Base-by-base conservation (phyloP, 2,888 invertebrate genomes). In the Nemurella pictetii region DNA sequence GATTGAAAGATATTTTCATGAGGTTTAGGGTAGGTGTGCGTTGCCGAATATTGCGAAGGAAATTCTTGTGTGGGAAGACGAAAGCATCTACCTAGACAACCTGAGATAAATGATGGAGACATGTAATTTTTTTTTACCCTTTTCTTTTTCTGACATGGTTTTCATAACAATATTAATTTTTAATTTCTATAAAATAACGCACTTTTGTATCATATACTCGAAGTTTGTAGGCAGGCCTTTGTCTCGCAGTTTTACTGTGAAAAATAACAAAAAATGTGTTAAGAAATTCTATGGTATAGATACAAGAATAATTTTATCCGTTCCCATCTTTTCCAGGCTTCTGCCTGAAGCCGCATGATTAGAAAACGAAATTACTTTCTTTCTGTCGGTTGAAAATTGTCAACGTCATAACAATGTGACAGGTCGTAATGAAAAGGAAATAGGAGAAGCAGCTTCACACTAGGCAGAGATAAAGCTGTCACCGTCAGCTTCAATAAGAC, bases 401-500 rank as follows among this genome's bases (percentile, higher is more conserved):
- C 55, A 55, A 55, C 55, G 55, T 55, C 55, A 55, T 55, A 55
- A 55, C 55, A 55, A 55, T 55, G 55, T 55, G 55, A 55, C 55
- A 55, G 55, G 55, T 55, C 55, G 55, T 55, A 55, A 55, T 55
- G 55, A 55, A 55, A 55, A 55, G 55, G 55, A 55, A 55, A 55
- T 7, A 55, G 1, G 55, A 55, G 55, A 55, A 55, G 55, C 55
- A 55, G 55, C 55, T 55, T 55, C 55, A 12, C 55, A 55, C 55
- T 55, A 55, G 15, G 55, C 55, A 55, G 55, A 55, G 55, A 55
- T 55, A 28, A 26, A 75, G 75, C 75, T 75, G 75, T 75, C 75
- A 75, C 9, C 26, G 28, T 26, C 75, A 75, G 75, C 26, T 75
- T n/a, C 75, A 75, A 75, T 75, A 75, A 75, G 75, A 75, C 75